A percentile compares a stretch with the other conserved stretches of the same genome.
Conservation (phyloP, 2,797 vertebrate genomes). For the Chloroceryle inda region DNA sequence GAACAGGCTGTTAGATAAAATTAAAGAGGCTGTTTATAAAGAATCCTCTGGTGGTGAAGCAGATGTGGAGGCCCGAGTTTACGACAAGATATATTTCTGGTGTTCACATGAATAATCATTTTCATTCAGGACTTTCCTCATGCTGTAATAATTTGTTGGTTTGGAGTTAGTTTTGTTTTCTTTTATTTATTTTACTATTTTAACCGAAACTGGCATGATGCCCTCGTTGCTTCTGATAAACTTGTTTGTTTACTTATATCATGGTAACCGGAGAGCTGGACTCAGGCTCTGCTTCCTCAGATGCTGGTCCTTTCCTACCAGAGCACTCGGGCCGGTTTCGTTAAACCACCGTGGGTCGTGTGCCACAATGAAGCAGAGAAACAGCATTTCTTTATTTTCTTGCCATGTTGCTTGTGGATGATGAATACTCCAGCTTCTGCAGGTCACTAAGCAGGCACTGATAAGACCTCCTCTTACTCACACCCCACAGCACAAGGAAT, state of each 20-base stretch:
- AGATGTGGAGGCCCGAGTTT: slow-evolving; percentile 54
- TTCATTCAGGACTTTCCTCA: slow-evolving; percentile 34
- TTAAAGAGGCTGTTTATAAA: slow-evolving; percentile 71
- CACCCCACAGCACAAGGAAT: rapidly evolving
- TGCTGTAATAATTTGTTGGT: slow-evolving; percentile 29
- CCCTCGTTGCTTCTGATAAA: slow-evolving; percentile 32
- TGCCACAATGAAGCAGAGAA: not conserved
- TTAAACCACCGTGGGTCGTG: not conserved
- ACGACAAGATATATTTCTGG: slow-evolving; percentile 61
- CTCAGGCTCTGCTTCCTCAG: not conserved
- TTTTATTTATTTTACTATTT: slow-evolving; percentile 5
- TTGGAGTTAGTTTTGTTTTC: not conserved
- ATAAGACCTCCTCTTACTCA: not conserved
- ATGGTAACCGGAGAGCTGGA: not conserved
- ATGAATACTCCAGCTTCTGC: not conserved
- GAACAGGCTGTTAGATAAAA: slow-evolving; percentile 69
- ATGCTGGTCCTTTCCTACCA: not conserved
- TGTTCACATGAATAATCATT: not conserved
- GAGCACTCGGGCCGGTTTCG: not conserved
- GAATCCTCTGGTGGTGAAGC: slow-evolving; percentile 46
- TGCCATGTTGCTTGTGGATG: not conserved
- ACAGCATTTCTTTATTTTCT: not conserved
- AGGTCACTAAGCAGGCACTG: not conserved
- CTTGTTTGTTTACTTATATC: slow-evolving; percentile 36
- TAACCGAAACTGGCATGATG: slow-evolving; percentile 33